Percentiles rank a stretch among this genome's conserved stretches.
Conservation (phyloP, 2,888 invertebrate genomes). For the Eilema sororculum region DNA sequence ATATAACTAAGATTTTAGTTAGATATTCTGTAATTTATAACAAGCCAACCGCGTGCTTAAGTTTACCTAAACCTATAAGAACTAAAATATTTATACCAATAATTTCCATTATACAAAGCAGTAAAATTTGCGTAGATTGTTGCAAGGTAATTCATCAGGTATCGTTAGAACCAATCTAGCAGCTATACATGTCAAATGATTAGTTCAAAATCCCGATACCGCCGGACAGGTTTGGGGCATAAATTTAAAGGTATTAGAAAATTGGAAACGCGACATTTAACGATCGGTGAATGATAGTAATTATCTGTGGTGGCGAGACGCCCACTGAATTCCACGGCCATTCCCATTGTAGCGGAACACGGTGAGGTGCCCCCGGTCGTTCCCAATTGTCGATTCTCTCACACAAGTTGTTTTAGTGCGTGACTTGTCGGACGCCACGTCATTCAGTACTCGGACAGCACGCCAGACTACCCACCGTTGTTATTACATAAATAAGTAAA, state of each 20-base stretch:
- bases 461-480: constrained; percentile 52
- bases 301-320: constrained; percentile 53
- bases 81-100: too few species aligned
- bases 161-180: constrained; percentile 40
- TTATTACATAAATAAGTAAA: constrained; percentile 34
- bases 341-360: constrained; percentile 52
- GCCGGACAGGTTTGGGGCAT: constrained; percentile 39
- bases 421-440: constrained; percentile 73
- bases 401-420: constrained; percentile 68
- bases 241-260: constrained; percentile 45
- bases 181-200: constrained; percentile 37
- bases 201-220: constrained; percentile 40
- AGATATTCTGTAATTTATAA: not conserved
- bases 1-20: constrained; percentile 19
- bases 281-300: constrained; percentile 61
- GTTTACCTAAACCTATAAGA: too few species aligned
- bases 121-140: constrained; percentile 37
- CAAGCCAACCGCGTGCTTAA: too few species aligned
- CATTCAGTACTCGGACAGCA: constrained; percentile 45
- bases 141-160: constrained; percentile 39
- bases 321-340: constrained; percentile 61
- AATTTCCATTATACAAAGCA: not conserved
- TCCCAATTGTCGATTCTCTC: constrained; percentile 68
- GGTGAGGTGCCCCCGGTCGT: constrained; percentile 29
- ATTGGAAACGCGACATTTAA: constrained; percentile 54